These are phyloP conservation scores for Champsocephalus gunnari DNA, from an alignment of 2,797 vertebrate species.

Conservation along the genomic window DNA sequence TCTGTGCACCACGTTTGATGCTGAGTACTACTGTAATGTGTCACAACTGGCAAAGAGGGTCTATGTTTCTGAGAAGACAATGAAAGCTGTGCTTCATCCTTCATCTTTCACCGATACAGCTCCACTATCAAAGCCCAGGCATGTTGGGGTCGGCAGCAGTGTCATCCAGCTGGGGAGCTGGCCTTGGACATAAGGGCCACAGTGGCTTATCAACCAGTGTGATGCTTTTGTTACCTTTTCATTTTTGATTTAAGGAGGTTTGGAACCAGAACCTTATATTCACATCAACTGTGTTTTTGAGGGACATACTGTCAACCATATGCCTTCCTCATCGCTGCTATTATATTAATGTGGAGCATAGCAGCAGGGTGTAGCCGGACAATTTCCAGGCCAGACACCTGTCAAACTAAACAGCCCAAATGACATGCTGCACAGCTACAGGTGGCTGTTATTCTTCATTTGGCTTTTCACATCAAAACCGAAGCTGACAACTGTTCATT, in stretches of 20 bases:
- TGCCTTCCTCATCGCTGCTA: neutral
- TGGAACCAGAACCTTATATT: neutral
- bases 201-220: conserved; percentile 22
- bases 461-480: neutral
- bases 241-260: conserved; percentile 20
- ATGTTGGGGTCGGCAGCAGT: conserved; percentile 49
- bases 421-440: conserved; percentile 9
- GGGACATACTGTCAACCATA: neutral
- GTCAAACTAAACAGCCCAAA: neutral
- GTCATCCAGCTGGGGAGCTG: conserved; percentile 54
- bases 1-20: conserved; percentile 56
- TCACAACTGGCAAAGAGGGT: conserved; percentile 46
- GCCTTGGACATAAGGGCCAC: conserved; percentile 17
- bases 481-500: neutral
- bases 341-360: neutral
- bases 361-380: neutral
- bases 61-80: conserved; percentile 72
- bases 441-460: conserved; percentile 12
- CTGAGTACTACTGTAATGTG: conserved; percentile 42
- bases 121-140: conserved; percentile 65
- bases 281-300: conserved; percentile 3
- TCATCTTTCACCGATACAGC: conserved; percentile 57
- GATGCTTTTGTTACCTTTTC: conserved; percentile 22
- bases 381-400: neutral
- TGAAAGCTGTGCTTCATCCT: conserved; percentile 59